Conservation (phyloP, 2,113 vertebrate genomes). For the Notarius quadriscutis region DNA sequence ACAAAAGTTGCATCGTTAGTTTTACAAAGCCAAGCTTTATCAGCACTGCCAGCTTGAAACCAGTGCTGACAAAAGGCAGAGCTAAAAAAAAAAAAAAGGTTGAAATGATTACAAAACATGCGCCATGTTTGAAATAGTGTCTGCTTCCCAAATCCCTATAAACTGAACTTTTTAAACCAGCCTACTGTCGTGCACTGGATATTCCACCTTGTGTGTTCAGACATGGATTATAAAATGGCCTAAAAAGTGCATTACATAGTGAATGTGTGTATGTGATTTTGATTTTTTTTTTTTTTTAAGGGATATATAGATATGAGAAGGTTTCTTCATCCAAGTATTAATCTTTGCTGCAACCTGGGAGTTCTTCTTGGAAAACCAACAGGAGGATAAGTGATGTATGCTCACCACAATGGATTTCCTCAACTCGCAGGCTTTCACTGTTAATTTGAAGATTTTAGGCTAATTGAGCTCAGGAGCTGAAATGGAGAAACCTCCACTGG, state of each 20-base stretch:
- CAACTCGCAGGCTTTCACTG: neutral
- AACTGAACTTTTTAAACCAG: neutral
- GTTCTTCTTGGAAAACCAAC: neutral
- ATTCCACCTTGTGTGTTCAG: neutral
- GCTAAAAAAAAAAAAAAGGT: neutral
- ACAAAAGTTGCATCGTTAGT: neutral
- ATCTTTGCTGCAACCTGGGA: neutral
- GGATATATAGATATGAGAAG: neutral
- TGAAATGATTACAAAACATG: neutral
- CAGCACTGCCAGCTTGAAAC: neutral
- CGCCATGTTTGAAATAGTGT: neutral
- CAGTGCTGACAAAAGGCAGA: conserved; percentile 5
- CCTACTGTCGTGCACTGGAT: neutral
- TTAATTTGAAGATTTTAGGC: neutral
- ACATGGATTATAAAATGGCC: neutral
- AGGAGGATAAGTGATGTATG: neutral
- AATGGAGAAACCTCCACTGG: neutral
- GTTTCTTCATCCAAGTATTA: neutral
- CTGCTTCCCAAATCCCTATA: neutral
- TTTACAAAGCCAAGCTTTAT: neutral
- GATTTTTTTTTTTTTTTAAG: neutral
- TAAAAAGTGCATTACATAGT: neutral
- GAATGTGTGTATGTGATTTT: neutral
- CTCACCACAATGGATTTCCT: neutral
- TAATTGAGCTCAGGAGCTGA: neutral